A percentile compares a stretch with the other conserved stretches of the same genome.
These are phyloP conservation scores for Cydia strobilella DNA, from an alignment of 1,140 invertebrate species.

Conservation along the genomic window DNA sequence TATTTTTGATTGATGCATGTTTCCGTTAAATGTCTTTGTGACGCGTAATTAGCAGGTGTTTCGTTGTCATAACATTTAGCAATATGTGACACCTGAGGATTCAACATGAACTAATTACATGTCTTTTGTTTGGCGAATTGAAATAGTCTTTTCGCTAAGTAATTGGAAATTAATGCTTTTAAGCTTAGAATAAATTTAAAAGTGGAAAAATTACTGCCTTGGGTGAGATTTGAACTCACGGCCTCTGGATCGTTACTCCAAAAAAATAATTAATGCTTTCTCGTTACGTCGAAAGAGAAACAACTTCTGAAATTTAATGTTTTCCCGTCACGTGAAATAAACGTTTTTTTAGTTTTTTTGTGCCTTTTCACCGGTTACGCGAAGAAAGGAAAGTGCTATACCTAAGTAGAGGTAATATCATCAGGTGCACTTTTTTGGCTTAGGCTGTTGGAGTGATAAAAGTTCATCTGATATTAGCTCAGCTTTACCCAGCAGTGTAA, in stretches of 20 bases:
- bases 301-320: too few species aligned
- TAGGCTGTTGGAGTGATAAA: too few species aligned
- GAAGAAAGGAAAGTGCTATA: neutral
- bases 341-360: too few species aligned
- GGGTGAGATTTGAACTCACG: too few species aligned
- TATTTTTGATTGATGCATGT: neutral
- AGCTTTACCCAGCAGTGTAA: too few species aligned
- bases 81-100: conserved; percentile 7
- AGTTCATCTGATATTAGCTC: too few species aligned
- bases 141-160: neutral
- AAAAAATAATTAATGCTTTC: neutral
- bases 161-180: neutral
- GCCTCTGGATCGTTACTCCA: neutral
- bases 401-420: too few species aligned
- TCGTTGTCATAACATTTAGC: conserved; percentile 5
- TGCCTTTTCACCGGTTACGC: neutral
- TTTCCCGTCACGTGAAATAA: too few species aligned
- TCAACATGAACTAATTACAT: neutral
- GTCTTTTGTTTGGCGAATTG: neutral
- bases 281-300: too few species aligned
- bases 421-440: too few species aligned
- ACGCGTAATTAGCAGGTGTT: conserved; percentile 6
- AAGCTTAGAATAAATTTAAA: too few species aligned
- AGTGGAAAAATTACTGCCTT: too few species aligned
- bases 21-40: conserved; percentile 13